Conservation (phyloP, 2,888 invertebrate genomes). For the Tachina grossa region DNA sequence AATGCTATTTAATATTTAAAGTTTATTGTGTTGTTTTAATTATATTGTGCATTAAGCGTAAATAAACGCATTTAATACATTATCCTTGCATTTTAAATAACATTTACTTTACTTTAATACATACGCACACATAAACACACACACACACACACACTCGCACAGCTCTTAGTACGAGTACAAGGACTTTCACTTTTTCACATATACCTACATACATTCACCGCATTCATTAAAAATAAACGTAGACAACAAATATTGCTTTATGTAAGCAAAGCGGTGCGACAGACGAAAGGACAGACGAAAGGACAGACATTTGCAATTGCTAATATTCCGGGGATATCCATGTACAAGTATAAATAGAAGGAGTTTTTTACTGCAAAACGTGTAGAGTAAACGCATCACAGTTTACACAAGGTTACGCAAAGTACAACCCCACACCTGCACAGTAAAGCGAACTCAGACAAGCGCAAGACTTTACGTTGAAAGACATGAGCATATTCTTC, state of each 20-base stretch:
- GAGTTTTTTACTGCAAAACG: conserved; percentile 14
- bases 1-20: conserved; percentile 67
- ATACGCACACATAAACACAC: neutral
- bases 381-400: neutral
- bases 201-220: neutral
- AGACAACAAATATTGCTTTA: conserved; percentile 31
- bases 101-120: conserved; percentile 3
- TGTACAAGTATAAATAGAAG: conserved; percentile 7
- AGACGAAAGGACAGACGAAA: neutral
- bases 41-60: conserved; percentile 62
- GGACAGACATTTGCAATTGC: neutral
- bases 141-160: neutral
- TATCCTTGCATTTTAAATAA: conserved; percentile 64
- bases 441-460: neutral
- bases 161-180: neutral
- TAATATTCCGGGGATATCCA: neutral
- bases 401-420: conserved; percentile 13
- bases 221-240: neutral
- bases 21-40: conserved; percentile 60
- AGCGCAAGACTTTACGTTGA: too few species aligned
- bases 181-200: neutral
- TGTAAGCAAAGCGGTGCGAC: neutral
- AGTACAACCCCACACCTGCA: neutral
- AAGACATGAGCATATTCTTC: too few species aligned
- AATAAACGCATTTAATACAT: conserved; percentile 64